Percentiles rank a stretch among this genome's conserved stretches.
These are phyloP conservation scores for Anguilla pacifica DNA, from an alignment of 2,797 vertebrate genomes.

Conservation along the genomic window DNA sequence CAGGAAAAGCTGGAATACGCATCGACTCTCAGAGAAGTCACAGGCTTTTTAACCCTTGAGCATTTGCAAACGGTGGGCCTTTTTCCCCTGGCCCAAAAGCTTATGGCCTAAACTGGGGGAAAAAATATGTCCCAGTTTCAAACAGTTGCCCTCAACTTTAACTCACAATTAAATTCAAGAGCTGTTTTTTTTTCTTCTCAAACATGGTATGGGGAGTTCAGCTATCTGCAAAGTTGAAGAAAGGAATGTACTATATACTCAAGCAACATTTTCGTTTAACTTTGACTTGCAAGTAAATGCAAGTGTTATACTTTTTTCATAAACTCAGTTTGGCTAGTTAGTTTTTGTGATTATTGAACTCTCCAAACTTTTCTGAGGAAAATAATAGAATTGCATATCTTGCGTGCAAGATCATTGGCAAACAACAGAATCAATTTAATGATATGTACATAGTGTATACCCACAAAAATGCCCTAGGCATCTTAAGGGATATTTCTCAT, in stretches of 20 bases:
- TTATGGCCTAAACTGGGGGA: too few species aligned
- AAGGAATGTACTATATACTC: neutral
- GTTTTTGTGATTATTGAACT: neutral
- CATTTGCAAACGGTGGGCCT: neutral
- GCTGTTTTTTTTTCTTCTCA: neutral
- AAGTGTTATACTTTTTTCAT: neutral
- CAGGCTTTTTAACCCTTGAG: neutral
- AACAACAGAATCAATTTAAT: too few species aligned
- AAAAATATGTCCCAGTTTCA: neutral
- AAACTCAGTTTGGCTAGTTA: neutral
- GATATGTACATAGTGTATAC: too few species aligned
- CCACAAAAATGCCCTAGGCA: too few species aligned
- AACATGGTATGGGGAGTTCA: neutral
- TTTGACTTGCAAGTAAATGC: neutral
- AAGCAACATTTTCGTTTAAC: neutral
- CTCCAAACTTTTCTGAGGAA: too few species aligned
- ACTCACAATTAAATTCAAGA: neutral
- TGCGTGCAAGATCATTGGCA: too few species aligned
- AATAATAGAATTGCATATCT: too few species aligned
- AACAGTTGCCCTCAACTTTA: neutral
- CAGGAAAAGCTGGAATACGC: slow-evolving; percentile 28
- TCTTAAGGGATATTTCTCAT: too few species aligned
- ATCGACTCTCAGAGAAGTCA: neutral
- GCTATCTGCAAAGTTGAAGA: neutral
- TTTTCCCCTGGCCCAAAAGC: neutral